Evolutionary conservation across 2,888 invertebrate species (phyloP).

Genomic region (Drosophila nigricruria): DNA sequence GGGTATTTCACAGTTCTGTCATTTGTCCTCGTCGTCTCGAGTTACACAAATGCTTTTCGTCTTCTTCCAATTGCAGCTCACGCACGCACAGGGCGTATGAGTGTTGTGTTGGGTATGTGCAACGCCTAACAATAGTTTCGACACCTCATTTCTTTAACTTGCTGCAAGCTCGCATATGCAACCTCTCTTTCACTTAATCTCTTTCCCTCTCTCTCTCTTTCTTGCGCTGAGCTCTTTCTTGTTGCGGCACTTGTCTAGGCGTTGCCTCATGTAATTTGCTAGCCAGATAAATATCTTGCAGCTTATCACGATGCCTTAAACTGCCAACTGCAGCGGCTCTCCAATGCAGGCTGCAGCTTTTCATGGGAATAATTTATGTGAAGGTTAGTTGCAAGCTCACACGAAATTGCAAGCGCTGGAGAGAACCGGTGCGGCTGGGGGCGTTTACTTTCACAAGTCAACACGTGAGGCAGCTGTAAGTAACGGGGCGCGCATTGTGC

Average conservation of each 20-base stretch:
- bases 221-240: background rate
- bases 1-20: background rate
- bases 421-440: constrained; percentile 20
- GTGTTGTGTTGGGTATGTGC: constrained; percentile 44
- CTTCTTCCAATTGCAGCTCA: constrained; percentile 40
- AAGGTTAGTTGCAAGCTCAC: constrained; percentile 76
- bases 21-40: background rate
- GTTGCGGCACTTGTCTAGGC: constrained; percentile 67
- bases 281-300: constrained; percentile 73
- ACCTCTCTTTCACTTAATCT: background rate
- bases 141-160: constrained; percentile 73
- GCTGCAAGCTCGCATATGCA: constrained; percentile 40
- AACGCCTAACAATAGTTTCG: constrained; percentile 68
- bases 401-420: constrained; percentile 62
- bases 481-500: constrained; percentile 74
- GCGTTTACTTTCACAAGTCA: constrained; percentile 79
- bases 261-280: constrained; percentile 79
- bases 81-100: constrained; percentile 65
- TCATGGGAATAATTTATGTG: constrained; percentile 79
- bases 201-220: background rate
- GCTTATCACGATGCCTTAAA: constrained; percentile 80
- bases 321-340: constrained; percentile 53
- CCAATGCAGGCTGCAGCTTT: constrained; percentile 56
- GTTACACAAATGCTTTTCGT: constrained; percentile 5
- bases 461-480: constrained; percentile 68